Conservation (phyloP, 1,140 invertebrate species). For the Meloidogyne floridensis region DNA sequence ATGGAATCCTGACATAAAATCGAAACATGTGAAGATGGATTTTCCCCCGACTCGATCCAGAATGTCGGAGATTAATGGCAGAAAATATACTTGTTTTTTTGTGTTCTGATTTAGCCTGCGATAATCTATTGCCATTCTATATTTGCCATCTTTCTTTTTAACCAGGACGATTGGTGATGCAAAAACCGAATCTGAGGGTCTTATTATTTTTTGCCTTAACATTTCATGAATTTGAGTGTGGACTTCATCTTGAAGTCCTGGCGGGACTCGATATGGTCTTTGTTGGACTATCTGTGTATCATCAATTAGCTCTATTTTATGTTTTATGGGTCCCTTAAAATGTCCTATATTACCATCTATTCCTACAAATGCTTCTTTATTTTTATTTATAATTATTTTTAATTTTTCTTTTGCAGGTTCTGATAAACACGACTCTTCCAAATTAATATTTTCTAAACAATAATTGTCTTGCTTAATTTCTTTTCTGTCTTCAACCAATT, state of each 20-base stretch:
- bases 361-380: not conserved
- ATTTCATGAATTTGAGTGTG: slow-evolving; percentile 13
- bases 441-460: slow-evolving; percentile 1
- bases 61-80: no score
- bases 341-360: not conserved
- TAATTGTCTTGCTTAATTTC: not conserved
- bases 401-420: slow-evolving; percentile 9
- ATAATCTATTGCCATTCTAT: no score
- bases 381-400: not conserved
- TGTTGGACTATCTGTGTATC: slow-evolving; percentile 8
- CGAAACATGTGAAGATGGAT: no score
- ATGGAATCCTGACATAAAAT: no score
- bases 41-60: no score
- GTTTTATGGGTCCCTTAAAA: slow-evolving; percentile 6
- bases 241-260: not conserved
- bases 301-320: not conserved
- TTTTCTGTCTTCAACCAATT: no score
- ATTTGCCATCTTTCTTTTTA: no score
- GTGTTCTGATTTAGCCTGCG: no score
- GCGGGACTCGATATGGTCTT: no score
- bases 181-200: no score
- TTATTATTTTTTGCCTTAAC: not conserved
- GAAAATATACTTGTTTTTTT: no score
- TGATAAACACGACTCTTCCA: not conserved
- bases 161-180: no score